A percentile compares a stretch with the other conserved stretches of the same genome.
Evolutionary conservation across 1,140 invertebrate genomes (phyloP).

Genomic region (Aphelinus certus): DNA sequence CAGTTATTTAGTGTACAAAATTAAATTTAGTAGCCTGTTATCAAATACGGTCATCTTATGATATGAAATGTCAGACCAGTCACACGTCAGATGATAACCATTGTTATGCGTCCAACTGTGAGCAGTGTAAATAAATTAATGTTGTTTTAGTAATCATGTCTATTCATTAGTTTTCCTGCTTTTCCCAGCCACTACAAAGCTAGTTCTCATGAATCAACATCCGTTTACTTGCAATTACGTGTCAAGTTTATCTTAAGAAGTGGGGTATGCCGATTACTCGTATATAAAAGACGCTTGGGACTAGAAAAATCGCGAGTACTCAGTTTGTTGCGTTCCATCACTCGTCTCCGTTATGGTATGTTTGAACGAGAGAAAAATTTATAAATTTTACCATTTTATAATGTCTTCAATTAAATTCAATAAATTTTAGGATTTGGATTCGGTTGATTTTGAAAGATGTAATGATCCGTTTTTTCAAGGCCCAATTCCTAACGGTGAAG

Average conservation of each 20-base stretch:
- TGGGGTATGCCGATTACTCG: slow-evolving; percentile 3
- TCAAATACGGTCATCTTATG: too few species aligned
- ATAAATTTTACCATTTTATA: background rate
- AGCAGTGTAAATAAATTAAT: slow-evolving; percentile 33
- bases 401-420: background rate
- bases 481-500: slow-evolving; percentile 28
- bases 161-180: too few species aligned
- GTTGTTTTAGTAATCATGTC: background rate
- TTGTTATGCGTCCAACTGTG: background rate
- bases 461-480: slow-evolving; percentile 43
- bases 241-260: background rate
- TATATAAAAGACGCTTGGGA: slow-evolving; percentile 17
- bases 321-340: too few species aligned
- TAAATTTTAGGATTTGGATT: too few species aligned
- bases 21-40: too few species aligned
- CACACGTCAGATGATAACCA: too few species aligned
- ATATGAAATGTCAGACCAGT: too few species aligned
- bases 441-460: slow-evolving; percentile 21
- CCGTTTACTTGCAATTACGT: too few species aligned
- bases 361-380: background rate
- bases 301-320: background rate
- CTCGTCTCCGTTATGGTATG: background rate
- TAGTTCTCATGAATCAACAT: too few species aligned
- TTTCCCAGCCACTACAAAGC: too few species aligned
- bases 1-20: too few species aligned